Evolutionary conservation across 1,140 invertebrate genomes (phyloP), one percentile per base, ranked within the genome.

Genomic region (Daktulosphaira vitifoliae): DNA sequence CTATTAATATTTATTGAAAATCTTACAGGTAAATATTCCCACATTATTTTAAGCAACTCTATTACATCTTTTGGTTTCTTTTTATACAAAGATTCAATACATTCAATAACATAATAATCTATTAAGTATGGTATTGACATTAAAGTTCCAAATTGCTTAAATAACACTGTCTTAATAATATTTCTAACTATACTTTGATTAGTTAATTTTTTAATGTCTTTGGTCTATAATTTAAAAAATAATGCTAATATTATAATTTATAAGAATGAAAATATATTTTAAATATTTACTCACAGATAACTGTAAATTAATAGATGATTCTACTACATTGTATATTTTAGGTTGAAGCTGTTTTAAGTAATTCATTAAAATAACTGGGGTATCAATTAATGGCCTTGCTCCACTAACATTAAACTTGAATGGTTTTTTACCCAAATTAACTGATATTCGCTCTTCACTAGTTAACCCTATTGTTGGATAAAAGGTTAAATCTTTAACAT

Each of bases 361-460:
- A 29, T 46, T 22, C 2, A 62, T 33, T 15, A 48, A 3, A 0
- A 1, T 25, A 16, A 11, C 20, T 0, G 56, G 56, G 8, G 15
- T 29, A 4, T 5, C 11, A n/a, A 62, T 22, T 33, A 62, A 15
- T 2, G 56, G 42, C 26, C 26, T 48, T 8, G 42, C 26, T 22
- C 13, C 26, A 2, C 7, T 13, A 13, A 62, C 6, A 18, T 25
- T 39, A 33, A 62, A 62, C 18, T 48, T 62, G 18, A 62, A 46
- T 3, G 56, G 56, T 46, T 25, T 62, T 48, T 29, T 11, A 1
- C 56, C 56, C 16, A 62, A 33, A 33, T 62, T 62, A 23, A 62
- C 56, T 13, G 26, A 3, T 15, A 62, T 39, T 6, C 29, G 8
- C 18, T 62, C 56, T 22, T 62, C 11, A 7, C 20, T 9, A 7